These are phyloP conservation scores for Volucella inanis DNA, from an alignment of 2,888 invertebrate species.

Conservation along the genomic window DNA sequence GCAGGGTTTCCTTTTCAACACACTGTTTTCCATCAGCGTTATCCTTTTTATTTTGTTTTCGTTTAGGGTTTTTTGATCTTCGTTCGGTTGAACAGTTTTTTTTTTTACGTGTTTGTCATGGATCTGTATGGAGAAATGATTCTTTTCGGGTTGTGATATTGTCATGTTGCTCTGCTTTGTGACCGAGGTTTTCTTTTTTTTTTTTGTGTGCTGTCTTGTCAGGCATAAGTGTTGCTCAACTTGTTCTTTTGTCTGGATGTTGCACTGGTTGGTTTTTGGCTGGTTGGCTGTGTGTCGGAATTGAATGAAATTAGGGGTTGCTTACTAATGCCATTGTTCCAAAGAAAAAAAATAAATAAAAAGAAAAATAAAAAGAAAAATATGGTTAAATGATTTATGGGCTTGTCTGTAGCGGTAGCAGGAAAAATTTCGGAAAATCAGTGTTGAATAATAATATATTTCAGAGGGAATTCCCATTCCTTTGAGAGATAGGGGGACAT, in stretches of 20 bases:
- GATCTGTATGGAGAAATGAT: slow-evolving; percentile 34
- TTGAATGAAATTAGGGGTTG: slow-evolving; percentile 33
- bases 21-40: slow-evolving; percentile 10
- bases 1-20: slow-evolving; percentile 29
- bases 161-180: slow-evolving; percentile 32
- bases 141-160: slow-evolving; percentile 21
- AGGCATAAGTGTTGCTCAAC: slow-evolving; percentile 58
- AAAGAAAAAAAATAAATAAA: not conserved
- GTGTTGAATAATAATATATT: not conserved
- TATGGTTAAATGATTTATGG: slow-evolving; percentile 53
- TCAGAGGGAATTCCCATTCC: slow-evolving; percentile 39
- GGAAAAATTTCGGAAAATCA: slow-evolving; percentile 18
- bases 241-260: slow-evolving; percentile 64
- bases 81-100: slow-evolving; percentile 27
- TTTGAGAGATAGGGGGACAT: slow-evolving; percentile 27
- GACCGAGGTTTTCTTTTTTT: not conserved
- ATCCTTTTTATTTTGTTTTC: slow-evolving; percentile 41
- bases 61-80: slow-evolving; percentile 24
- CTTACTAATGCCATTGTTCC: slow-evolving; percentile 24
- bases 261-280: slow-evolving; percentile 6
- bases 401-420: slow-evolving; percentile 13
- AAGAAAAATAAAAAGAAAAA: too few relatives aligned
- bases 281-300: slow-evolving; percentile 47
- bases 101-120: slow-evolving; percentile 27
- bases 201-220: slow-evolving; percentile 5